A percentile compares a stretch with the other conserved stretches of the same genome.
These are phyloP conservation scores for Pomacea maculata DNA, from an alignment of 1,140 invertebrate genomes.

Conservation along the genomic window DNA sequence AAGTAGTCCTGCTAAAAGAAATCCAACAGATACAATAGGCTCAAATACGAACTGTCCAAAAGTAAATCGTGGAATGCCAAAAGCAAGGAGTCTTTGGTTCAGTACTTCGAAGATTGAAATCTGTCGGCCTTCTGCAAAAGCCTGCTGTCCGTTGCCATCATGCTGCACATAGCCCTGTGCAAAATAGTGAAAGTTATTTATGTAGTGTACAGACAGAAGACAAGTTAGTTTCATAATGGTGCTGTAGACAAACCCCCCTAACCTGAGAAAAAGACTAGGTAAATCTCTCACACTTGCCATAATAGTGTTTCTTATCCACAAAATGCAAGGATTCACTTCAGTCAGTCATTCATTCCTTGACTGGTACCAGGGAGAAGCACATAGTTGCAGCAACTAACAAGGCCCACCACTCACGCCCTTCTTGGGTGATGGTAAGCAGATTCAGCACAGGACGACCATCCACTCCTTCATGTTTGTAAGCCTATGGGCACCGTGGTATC, in stretches of 20 bases:
- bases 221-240: not conserved
- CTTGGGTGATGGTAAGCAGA: too few relatives aligned
- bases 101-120: conserved; percentile 46
- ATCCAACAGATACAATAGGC: conserved; percentile 48
- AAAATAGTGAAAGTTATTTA: conserved; percentile 2
- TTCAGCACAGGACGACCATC: too few relatives aligned
- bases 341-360: too few relatives aligned
- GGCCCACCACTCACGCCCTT: too few relatives aligned
- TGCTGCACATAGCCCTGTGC: conserved; percentile 32
- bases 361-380: too few relatives aligned
- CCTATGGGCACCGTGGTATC: too few relatives aligned
- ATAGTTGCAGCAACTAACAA: too few relatives aligned
- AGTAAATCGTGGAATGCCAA: conserved; percentile 45
- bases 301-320: too few relatives aligned
- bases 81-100: conserved; percentile 44
- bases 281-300: too few relatives aligned
- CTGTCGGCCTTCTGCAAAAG: conserved; percentile 26
- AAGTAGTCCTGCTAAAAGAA: conserved; percentile 44
- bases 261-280: not conserved
- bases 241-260: not conserved
- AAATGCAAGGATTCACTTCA: too few relatives aligned
- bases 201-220: not conserved
- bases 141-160: conserved; percentile 31
- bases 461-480: too few relatives aligned
- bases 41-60: conserved; percentile 44